phyloP scores from a whole-genome alignment of 2,113 vertebrate genomes.

The Brachyhypopomus gauderio region DNA sequence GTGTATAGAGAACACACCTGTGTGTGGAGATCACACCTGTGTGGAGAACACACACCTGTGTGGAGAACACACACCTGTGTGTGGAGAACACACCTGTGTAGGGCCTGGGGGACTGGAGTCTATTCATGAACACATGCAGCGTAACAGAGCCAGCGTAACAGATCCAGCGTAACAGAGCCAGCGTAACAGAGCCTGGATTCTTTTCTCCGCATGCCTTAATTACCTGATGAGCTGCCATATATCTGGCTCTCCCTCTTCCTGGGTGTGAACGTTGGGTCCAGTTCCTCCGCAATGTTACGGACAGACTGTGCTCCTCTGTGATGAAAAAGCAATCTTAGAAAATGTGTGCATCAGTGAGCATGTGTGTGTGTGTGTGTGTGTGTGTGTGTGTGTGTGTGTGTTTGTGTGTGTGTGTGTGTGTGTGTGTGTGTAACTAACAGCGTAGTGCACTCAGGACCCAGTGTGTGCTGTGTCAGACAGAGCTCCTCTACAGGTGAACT shows the following conservation, averaged over 20 bases:
- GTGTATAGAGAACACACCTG: no score
- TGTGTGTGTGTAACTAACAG: constrained; percentile 31
- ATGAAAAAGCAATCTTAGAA: not conserved
- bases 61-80: no score
- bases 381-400: constrained; percentile 14
- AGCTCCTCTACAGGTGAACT: constrained; percentile 69
- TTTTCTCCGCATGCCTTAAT: not conserved
- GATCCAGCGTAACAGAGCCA: no score
- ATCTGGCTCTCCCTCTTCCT: constrained; percentile 55
- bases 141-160: no score
- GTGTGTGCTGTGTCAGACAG: constrained; percentile 63
- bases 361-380: not conserved
- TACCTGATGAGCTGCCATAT: constrained; percentile 23
- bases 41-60: no score
- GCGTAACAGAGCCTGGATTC: not conserved
- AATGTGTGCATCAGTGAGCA: not conserved
- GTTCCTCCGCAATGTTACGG: constrained; percentile 75
- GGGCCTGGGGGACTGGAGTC: no score
- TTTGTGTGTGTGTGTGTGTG: constrained; percentile 14
- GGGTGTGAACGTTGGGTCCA: constrained; percentile 77
- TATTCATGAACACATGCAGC: no score
- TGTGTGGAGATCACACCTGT: no score
- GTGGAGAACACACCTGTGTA: no score
- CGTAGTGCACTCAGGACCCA: constrained; percentile 55
- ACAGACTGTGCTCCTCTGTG: constrained; percentile 63